These are phyloP conservation scores for Dendrocopos noguchii DNA, from an alignment of 2,113 vertebrate species.

Conservation along the genomic window DNA sequence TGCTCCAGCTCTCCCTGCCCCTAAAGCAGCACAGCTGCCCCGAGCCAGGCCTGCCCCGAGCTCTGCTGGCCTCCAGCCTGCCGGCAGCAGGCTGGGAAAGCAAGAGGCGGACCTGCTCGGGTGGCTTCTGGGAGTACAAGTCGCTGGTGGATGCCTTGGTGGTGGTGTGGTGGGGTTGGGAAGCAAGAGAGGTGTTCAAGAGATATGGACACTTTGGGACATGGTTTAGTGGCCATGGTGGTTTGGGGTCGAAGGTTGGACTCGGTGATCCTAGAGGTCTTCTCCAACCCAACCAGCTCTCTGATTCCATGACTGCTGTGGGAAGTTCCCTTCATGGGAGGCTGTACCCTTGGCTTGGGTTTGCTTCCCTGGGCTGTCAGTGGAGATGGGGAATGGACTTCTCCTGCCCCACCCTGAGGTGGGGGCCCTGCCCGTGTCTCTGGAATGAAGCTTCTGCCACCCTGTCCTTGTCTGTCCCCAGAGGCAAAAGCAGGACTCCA, in stretches of 20 bases:
- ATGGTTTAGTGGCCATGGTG: not conserved
- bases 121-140: not conserved
- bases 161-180: not conserved
- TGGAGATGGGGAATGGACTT: not conserved
- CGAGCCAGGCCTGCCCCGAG: not conserved
- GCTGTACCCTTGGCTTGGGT: not conserved
- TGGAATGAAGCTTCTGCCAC: not conserved
- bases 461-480: not conserved
- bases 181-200: too few species aligned
- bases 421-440: not conserved
- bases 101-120: too few species aligned
- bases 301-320: too few species aligned
- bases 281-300: too few species aligned
- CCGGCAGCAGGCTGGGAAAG: not conserved
- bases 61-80: not conserved
- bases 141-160: accelerated
- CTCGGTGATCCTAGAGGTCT: too few species aligned
- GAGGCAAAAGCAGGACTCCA: not conserved
- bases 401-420: not conserved
- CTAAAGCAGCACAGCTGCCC: not conserved
- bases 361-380: not conserved
- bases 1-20: not conserved
- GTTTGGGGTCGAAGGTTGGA: not conserved
- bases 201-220: too few species aligned
- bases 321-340: not conserved